Percentiles rank a stretch among this genome's conserved stretches.
These are phyloP conservation scores for Polypterus senegalus DNA, from an alignment of 2,113 vertebrate species.

Conservation along the genomic window DNA sequence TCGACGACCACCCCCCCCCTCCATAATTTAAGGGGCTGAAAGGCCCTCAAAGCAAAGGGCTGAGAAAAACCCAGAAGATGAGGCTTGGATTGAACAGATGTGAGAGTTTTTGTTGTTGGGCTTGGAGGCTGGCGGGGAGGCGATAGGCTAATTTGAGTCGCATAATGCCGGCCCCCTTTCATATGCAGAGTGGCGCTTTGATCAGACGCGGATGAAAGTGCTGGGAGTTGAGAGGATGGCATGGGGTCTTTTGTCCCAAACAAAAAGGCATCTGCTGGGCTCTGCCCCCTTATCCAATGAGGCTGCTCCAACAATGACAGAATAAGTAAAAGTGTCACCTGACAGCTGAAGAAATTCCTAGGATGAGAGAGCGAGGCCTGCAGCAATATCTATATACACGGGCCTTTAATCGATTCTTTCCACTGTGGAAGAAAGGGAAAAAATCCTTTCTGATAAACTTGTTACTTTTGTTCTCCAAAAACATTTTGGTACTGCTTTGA, in stretches of 20 bases:
- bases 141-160: conserved; percentile 48
- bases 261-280: conserved; percentile 74
- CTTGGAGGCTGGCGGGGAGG: conserved; percentile 40
- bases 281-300: conserved; percentile 41
- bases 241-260: conserved; percentile 69
- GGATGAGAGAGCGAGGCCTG: conserved; percentile 26
- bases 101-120: conserved; percentile 41
- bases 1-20: conserved; percentile 31
- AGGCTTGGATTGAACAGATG: conserved; percentile 49
- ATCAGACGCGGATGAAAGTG: conserved; percentile 54
- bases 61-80: conserved; percentile 30
- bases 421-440: conserved; percentile 22
- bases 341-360: conserved; percentile 33
- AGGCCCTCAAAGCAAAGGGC: conserved; percentile 41
- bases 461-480: conserved; percentile 29
- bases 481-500: conserved; percentile 33
- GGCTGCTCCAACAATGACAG: conserved; percentile 44
- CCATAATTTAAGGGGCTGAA: conserved; percentile 66
- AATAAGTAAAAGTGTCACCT: conserved; percentile 47
- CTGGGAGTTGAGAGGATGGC: conserved; percentile 38
- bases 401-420: conserved; percentile 38
- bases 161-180: conserved; percentile 51
- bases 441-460: conserved; percentile 32
- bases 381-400: conserved; percentile 20
- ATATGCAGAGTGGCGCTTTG: conserved; percentile 60